Evolutionary conservation across 1,140 invertebrate species (phyloP).

Genomic region (Bombus breviceps): DNA sequence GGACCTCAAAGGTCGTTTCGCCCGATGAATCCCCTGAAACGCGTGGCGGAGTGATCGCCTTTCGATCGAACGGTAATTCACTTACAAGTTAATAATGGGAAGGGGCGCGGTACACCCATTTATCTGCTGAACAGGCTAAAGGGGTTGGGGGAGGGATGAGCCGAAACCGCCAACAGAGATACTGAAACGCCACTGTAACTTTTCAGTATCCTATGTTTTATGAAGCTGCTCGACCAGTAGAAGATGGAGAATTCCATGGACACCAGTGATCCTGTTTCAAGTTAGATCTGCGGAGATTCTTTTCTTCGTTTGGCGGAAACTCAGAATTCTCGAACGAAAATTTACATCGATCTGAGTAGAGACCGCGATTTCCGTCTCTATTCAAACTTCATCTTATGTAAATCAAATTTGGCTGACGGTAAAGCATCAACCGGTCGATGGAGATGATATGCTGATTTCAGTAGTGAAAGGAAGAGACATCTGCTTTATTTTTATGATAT

Average conservation of each 20-base stretch:
- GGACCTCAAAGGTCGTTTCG: conserved; percentile 78
- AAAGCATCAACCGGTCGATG: neutral
- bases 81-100: conserved; percentile 82
- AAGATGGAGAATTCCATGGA: neutral
- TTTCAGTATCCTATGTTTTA: neutral
- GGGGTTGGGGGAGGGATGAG: neutral
- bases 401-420: neutral
- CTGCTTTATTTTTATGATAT: neutral
- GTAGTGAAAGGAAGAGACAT: too few relatives aligned
- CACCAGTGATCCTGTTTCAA: conserved; percentile 10
- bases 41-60: conserved; percentile 74
- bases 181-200: conserved; percentile 34
- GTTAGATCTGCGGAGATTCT: neutral
- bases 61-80: conserved; percentile 82
- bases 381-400: conserved; percentile 10
- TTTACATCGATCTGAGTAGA: conserved; percentile 4
- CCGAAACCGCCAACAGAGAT: conserved; percentile 37
- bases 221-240: neutral
- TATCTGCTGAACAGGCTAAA: conserved; percentile 70
- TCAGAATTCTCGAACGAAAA: neutral
- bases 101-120: conserved; percentile 77
- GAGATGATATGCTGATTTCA: neutral
- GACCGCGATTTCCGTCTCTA: neutral
- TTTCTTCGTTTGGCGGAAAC: too few relatives aligned
- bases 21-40: conserved; percentile 70